Evolutionary conservation across 2,888 invertebrate species (phyloP).

Genomic region (Lasiommata megera): DNA sequence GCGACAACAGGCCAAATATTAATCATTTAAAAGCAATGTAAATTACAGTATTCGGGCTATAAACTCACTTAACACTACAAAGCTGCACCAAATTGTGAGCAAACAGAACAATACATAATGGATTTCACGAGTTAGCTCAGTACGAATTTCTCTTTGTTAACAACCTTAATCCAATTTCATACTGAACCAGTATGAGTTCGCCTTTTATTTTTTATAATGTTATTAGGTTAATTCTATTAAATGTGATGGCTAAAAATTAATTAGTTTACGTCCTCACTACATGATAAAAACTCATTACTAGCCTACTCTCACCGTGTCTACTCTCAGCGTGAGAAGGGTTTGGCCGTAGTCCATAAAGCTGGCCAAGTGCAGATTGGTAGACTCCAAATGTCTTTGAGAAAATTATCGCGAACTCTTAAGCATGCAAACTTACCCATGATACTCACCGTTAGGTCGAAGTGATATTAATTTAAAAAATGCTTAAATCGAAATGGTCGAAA

Average conservation of each 20-base stretch:
- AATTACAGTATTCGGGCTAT: constrained; percentile 23
- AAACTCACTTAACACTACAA: constrained; percentile 29
- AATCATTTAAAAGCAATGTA: constrained; percentile 19
- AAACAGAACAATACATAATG: constrained; percentile 28
- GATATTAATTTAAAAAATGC: no score
- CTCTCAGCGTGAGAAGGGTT: no score
- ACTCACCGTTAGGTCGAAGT: no score
- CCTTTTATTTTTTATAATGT: neutral
- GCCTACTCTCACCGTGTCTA: no score
- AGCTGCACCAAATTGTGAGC: constrained; percentile 23
- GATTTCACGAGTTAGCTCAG: constrained; percentile 23
- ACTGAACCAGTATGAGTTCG: constrained; percentile 9
- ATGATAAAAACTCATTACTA: no score
- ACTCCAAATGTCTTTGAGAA: no score
- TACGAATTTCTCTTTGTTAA: constrained; percentile 26
- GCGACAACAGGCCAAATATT: constrained; percentile 1
- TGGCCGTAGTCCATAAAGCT: no score
- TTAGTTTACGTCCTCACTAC: neutral
- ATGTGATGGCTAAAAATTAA: no score
- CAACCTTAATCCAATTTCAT: constrained; percentile 22
- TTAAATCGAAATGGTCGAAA: no score
- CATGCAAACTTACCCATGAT: no score
- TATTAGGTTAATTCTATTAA: neutral
- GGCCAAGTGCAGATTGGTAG: no score
- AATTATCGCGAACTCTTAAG: no score